These are phyloP conservation scores for Chrysogorgia sp. DNA, from an alignment of 92 coral and sea anemone species.

Conservation along the genomic window DNA sequence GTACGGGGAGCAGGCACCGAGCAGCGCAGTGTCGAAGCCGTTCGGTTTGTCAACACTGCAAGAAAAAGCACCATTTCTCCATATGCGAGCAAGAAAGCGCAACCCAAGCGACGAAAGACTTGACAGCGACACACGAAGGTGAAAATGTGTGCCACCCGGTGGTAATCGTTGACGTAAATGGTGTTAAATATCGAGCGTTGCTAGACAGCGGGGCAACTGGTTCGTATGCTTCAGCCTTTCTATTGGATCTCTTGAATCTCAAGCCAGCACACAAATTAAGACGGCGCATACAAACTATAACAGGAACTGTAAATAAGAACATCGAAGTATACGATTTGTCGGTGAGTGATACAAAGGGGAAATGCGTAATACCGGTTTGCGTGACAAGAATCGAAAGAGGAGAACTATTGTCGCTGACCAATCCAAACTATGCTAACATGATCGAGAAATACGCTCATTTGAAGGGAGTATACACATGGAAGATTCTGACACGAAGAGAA, in stretches of 20 bases:
- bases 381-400: slow-evolving; percentile 51
- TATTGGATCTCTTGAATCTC: slow-evolving; percentile 32
- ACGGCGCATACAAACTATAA: slow-evolving; percentile 56
- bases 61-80: slow-evolving; percentile 42
- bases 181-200: slow-evolving; percentile 39
- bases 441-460: no score
- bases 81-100: slow-evolving; percentile 37
- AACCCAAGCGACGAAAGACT: neutral
- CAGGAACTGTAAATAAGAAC: slow-evolving; percentile 52
- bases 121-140: neutral
- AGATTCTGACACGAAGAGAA: no score
- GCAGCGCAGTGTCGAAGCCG: slow-evolving; percentile 52
- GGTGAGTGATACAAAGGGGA: slow-evolving; percentile 60
- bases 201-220: slow-evolving; percentile 44
- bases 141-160: slow-evolving; percentile 51
- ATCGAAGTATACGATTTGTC: slow-evolving; percentile 45
- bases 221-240: slow-evolving; percentile 33
- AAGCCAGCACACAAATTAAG: slow-evolving; percentile 52
- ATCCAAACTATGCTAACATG: slow-evolving; percentile 59
- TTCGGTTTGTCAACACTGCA: slow-evolving; percentile 1
- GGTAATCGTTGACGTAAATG: slow-evolving; percentile 50
- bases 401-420: slow-evolving; percentile 55
- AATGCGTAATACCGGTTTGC: slow-evolving; percentile 41
- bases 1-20: slow-evolving; percentile 38
- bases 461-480: no score